Conservation (phyloP, 2,113 vertebrate species). For the Illadopsis cleaveri region DNA sequence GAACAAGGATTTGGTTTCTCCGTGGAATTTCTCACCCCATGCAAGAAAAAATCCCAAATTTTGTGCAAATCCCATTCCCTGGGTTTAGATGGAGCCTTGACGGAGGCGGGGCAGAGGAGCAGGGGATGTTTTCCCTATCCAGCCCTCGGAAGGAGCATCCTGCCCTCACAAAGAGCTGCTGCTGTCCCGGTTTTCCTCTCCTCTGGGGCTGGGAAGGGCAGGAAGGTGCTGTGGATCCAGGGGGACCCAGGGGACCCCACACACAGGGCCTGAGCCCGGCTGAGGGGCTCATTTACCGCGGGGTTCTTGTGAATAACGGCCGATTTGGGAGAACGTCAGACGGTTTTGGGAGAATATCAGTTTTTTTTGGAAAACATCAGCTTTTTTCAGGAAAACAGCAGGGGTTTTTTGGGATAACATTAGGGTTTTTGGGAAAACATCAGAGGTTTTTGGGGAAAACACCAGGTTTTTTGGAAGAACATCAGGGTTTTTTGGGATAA, state of each 20-base stretch:
- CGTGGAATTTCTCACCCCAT: not conserved
- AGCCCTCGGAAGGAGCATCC: rapidly evolving
- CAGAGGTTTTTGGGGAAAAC: not conserved
- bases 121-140: not conserved
- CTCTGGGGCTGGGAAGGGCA: not conserved
- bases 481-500: not conserved
- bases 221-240: not conserved
- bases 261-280: rapidly evolving
- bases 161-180: not conserved
- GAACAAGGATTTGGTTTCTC: not conserved
- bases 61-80: not conserved
- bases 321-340: not conserved
- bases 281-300: rapidly evolving
- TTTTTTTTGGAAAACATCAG: not conserved
- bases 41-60: too few species aligned
- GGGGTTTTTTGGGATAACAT: not conserved
- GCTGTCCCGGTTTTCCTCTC: not conserved
- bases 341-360: not conserved
- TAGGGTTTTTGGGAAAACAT: not conserved
- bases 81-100: rapidly evolving
- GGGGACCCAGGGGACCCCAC: not conserved
- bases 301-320: not conserved
- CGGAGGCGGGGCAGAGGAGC: not conserved
- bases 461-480: not conserved
- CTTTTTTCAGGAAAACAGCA: not conserved